Evolutionary conservation across 1,140 invertebrate species (phyloP).

Genomic region (Cepaea nemoralis): DNA sequence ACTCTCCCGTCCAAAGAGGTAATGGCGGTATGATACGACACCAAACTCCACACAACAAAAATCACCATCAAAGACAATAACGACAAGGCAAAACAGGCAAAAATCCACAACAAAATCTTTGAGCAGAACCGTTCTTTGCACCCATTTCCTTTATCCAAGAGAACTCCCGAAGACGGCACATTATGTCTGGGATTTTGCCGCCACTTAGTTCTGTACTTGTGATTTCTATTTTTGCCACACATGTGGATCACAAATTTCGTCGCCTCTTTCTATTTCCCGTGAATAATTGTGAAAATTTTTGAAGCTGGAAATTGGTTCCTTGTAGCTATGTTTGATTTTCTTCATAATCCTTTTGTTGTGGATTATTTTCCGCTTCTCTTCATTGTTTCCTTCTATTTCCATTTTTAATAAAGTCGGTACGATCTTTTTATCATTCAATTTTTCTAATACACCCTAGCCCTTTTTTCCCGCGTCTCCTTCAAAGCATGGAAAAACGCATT

Average conservation of each 20-base stretch:
- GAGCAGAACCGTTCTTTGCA: constrained; percentile 7
- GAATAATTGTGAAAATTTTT: not conserved
- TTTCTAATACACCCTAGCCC: too few relatives aligned
- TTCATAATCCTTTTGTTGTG: not conserved
- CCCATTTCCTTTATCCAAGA: not conserved
- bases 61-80: constrained; percentile 21
- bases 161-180: not conserved
- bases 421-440: not conserved
- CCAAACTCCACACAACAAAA: constrained; percentile 28
- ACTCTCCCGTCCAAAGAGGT: not conserved
- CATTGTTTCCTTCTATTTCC: not conserved
- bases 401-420: not conserved
- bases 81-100: constrained; percentile 23
- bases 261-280: not conserved
- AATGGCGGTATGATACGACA: constrained; percentile 16
- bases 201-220: not conserved
- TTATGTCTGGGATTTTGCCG: not conserved
- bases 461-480: too few relatives aligned
- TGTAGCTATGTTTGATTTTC: not conserved
- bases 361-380: not conserved
- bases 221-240: not conserved
- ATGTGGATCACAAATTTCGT: not conserved
- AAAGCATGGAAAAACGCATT: too few relatives aligned
- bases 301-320: not conserved
- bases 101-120: constrained; percentile 26